Base-by-base conservation (phyloP, 2,888 invertebrate species). In the Branchipolynoe longqiensis region DNA sequence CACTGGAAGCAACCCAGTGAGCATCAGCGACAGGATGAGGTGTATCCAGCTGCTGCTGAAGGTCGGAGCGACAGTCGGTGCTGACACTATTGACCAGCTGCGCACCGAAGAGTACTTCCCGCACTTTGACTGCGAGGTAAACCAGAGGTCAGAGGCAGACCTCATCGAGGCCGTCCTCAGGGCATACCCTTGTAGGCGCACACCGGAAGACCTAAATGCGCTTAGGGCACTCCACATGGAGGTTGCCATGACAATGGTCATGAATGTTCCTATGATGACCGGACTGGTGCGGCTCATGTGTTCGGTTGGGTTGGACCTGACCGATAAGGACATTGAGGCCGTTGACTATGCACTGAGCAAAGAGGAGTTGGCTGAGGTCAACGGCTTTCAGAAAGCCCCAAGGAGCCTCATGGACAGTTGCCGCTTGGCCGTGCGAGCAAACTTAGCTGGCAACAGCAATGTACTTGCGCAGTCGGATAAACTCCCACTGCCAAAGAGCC, bases 331-430 rank as follows among this genome's bases (percentile, higher is more conserved):
- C 28, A 28, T 41, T 4, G 78, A 78, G 22, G 78, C 78, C 6
- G n/a, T 78, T 18, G 28, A 54, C 31, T 78, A 78, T 48, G 78
- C 48, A 4, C 28, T 78, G 1, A 41, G 48, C 48, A 78, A 78
- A 8, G 41, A 48, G 14, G 78, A 78, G 33, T 25, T 78, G 12
- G 78, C 18, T 1, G 25, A 18, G 1, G 25, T 78, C 1, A 28
- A 41, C 4, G n/a, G 28, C 41, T 78, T 78, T 22, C 22, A 28
- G 14, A 48, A 41, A 6, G 48, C 41, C 48, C 78, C 78, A 12
- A 41, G 78, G 18, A 78, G 78, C 28, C 48, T 78, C 28, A 78
- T 78, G 78, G 78, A 54, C 48, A 41, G 31, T 48, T 78, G 78
- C 48, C 41, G 78, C n/a, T 33, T 48, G 33, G 28, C 1, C 1